Evolutionary conservation across 2,797 vertebrate species (phyloP), one percentile per base, ranked within the genome.

Genomic region (Syngnathus rostellatus): DNA sequence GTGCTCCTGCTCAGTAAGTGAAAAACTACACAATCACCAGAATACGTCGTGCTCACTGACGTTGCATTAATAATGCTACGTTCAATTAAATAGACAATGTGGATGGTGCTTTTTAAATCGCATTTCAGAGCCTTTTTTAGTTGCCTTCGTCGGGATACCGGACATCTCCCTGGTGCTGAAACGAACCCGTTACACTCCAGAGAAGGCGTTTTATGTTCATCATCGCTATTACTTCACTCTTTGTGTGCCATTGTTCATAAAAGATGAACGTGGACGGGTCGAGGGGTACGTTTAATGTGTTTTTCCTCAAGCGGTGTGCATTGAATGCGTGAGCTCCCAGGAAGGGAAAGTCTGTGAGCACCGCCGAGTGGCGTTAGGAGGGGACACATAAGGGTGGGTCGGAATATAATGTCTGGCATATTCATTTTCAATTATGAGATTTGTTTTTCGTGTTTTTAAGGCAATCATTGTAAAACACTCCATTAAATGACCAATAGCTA

Each of bases 281-380:
- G 21, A 8, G 46, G 6, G 10, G 11, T 71, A 77, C 80, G 72
- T 74, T 65, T 8, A 71, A 62, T 61, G 69, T 40, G 19, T 40
- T 40, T 40, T 40, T 40, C 10, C 6, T 51, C 19, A n/a, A 64
- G n/a, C 50, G 8, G 6, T 21, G 50, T n/a, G 63, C 63, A 21
- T 5, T 6, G 9, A n/a, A 23, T 65, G 31, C 2, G 7, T 41
- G 10, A 2, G 38, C 81, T 82, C 71, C 64, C 70, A 70, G 67
- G 78, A 72, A 82, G 82, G 74, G 75, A 54, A 89, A 86, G 89
- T 80, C 78, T 90, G 73, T 86, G 88, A 90, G 90, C 90, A 86
- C 90, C 89, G 87, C 90, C 88, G 90, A 90, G 89, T 84, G 88
- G 90, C 83, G 88, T 87, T 81, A 45, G 79, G 72, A 84, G 86